Base-by-base conservation (phyloP, 2,888 invertebrate species). In the Keiferia lycopersicella region DNA sequence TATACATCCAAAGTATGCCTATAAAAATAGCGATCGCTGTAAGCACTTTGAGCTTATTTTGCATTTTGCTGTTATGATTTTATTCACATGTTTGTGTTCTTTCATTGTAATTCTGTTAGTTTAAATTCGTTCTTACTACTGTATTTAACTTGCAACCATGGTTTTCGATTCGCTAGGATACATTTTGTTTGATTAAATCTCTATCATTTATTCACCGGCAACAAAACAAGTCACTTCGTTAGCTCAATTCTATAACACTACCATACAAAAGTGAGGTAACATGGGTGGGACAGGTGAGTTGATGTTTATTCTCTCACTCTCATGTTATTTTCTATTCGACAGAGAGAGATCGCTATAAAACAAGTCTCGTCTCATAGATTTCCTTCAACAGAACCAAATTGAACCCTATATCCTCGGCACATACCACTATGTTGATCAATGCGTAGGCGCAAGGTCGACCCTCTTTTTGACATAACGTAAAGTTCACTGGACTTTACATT, bases 31-130 rank as follows among this genome's bases (percentile, higher is more conserved):
- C 56, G 56, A 56, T 34, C 1, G 34, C 56, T 34, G 34, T 34
- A n/a, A 56, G n/a, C 30, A n/a, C 56, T n/a, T 34, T 56, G n/a
- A 56, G 30, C 26, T 34, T 56, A 26, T n/a, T 56, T 26, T 56
- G 56, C 56, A 56, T 56, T 56, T 56, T 56, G 56, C 30, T 34
- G n/a, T 53, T 53, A 1, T 30, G 12, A 4, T 53, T 53, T n/a
- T 30, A 30, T 26, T 53, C 26, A 53, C 8, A 26, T 30, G 14
- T 26, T 53, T 26, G 7, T 12, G 2, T 53, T 53, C 20, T 14
- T n/a, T 34, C 56, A 56, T 56, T 14, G 16, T 56, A 3, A 30
- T 6, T 56, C 12, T 11, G 12, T 1, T 0, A 45, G 16, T 8
- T 16, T 45, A 45, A n/a, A 26, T 26, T 26, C 26, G 2, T 45